Conservation (phyloP, 1,140 invertebrate species). For the Hycleus phaleratus region DNA sequence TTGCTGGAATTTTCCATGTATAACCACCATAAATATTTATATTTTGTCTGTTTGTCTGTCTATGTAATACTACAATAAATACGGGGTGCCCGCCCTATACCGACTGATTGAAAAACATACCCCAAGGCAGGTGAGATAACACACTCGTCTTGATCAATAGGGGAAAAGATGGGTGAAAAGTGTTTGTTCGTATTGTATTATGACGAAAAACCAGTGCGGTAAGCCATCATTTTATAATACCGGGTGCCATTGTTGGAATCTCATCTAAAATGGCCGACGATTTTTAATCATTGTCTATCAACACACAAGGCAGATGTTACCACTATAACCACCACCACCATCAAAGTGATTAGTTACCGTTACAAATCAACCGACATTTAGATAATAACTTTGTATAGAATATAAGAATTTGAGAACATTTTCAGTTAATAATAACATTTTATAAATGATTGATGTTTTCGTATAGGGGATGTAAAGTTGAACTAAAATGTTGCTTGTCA, state of each 20-base stretch:
- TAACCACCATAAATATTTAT: neutral
- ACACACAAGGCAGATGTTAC: too few species aligned
- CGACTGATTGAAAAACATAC: constrained; percentile 12
- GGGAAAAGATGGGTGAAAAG: constrained; percentile 12
- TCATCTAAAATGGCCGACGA: constrained; percentile 3
- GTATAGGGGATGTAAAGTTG: too few species aligned
- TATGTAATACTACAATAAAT: neutral
- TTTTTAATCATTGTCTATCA: too few species aligned
- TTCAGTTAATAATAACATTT: too few species aligned
- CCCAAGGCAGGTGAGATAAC: constrained; percentile 13
- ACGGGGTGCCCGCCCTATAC: neutral
- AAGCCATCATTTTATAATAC: constrained; percentile 6
- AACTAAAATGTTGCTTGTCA: too few species aligned
- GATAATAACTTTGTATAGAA: too few species aligned
- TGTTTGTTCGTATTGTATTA: constrained; percentile 14
- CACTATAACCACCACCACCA: too few species aligned
- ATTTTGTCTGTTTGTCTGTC: neutral
- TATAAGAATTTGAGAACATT: too few species aligned
- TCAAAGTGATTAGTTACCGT: too few species aligned
- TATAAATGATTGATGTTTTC: too few species aligned
- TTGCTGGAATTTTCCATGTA: neutral
- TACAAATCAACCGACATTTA: too few species aligned
- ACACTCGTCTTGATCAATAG: constrained; percentile 1
- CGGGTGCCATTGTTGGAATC: constrained; percentile 7
- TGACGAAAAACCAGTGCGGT: constrained; percentile 15